Conservation (phyloP, 2,797 vertebrate genomes). For the Labroides dimidiatus region DNA sequence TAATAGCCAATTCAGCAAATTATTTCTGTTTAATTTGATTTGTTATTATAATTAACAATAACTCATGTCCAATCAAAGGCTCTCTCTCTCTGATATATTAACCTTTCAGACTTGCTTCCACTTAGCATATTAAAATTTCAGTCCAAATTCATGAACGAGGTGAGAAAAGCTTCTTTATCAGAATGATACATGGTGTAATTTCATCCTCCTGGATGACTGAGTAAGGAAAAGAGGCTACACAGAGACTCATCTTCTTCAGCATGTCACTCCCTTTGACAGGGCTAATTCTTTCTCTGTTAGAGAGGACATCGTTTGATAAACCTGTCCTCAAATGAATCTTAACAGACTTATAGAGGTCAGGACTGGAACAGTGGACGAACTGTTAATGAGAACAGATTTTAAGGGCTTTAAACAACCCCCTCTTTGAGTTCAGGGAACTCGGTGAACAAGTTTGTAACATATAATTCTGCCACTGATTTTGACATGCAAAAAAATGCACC, state of each 20-base stretch:
- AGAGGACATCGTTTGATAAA: slow-evolving; percentile 75
- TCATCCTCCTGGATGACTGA: slow-evolving; percentile 75
- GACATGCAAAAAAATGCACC: background rate
- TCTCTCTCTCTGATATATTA: slow-evolving; percentile 89
- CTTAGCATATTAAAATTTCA: slow-evolving; percentile 84
- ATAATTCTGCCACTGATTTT: slow-evolving; percentile 48
- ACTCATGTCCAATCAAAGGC: slow-evolving; percentile 83
- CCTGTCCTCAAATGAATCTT: slow-evolving; percentile 73
- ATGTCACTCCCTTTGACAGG: slow-evolving; percentile 75
- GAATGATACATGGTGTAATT: slow-evolving; percentile 81
- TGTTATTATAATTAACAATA: slow-evolving; percentile 89
- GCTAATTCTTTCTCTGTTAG: slow-evolving; percentile 79
- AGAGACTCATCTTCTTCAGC: slow-evolving; percentile 74
- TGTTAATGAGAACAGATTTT: slow-evolving; percentile 59
- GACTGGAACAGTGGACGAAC: slow-evolving; percentile 43
- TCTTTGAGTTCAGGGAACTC: slow-evolving; percentile 55
- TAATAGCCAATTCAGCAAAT: slow-evolving; percentile 95
- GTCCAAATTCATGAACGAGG: slow-evolving; percentile 74
- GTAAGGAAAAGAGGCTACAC: slow-evolving; percentile 76
- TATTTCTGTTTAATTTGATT: slow-evolving; percentile 93
- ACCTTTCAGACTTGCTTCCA: slow-evolving; percentile 78
- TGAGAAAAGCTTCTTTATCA: slow-evolving; percentile 75
- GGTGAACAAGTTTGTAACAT: slow-evolving; percentile 66
- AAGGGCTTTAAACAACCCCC: slow-evolving; percentile 50
- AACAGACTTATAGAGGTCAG: slow-evolving; percentile 69